Evolutionary conservation across 2,797 vertebrate genomes (phyloP).

Genomic region (Neosilurus hyrtlii): DNA sequence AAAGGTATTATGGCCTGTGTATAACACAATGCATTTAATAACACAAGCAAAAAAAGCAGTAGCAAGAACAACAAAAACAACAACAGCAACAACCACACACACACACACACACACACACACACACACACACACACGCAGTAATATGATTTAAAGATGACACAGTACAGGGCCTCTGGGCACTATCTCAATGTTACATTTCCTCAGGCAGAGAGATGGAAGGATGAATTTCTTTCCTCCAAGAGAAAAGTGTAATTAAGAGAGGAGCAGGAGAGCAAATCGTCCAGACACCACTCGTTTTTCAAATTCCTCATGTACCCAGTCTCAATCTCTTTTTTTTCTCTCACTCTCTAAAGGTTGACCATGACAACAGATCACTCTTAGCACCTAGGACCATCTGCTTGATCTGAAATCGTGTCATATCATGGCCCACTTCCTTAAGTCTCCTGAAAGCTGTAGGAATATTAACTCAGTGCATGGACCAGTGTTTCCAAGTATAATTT

Average conservation of each 20-base stretch:
- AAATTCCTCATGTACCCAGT: constrained; percentile 38
- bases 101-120: constrained; percentile 11
- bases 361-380: constrained; percentile 54
- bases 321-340: constrained; percentile 28
- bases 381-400: constrained; percentile 60
- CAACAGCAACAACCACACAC: constrained; percentile 3
- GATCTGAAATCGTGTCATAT: constrained; percentile 36
- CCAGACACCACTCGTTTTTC: constrained; percentile 49
- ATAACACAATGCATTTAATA: not conserved
- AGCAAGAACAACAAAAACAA: too few relatives aligned
- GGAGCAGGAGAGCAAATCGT: constrained; percentile 48
- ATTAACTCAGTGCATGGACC: not conserved
- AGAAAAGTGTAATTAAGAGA: constrained; percentile 56
- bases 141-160: constrained; percentile 52
- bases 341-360: constrained; percentile 46
- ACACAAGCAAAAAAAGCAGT: not conserved
- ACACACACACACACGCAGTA: constrained; percentile 26
- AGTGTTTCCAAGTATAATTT: constrained; percentile 8
- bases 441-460: constrained; percentile 18
- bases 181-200: constrained; percentile 44
- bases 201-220: constrained; percentile 43
- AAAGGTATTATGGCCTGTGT: too few relatives aligned
- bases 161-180: constrained; percentile 45
- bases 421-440: constrained; percentile 31
- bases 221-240: constrained; percentile 52